phyloP scores from a whole-genome alignment of 2,888 invertebrate genomes.

The Caenorhabditis macrosperma region DNA sequence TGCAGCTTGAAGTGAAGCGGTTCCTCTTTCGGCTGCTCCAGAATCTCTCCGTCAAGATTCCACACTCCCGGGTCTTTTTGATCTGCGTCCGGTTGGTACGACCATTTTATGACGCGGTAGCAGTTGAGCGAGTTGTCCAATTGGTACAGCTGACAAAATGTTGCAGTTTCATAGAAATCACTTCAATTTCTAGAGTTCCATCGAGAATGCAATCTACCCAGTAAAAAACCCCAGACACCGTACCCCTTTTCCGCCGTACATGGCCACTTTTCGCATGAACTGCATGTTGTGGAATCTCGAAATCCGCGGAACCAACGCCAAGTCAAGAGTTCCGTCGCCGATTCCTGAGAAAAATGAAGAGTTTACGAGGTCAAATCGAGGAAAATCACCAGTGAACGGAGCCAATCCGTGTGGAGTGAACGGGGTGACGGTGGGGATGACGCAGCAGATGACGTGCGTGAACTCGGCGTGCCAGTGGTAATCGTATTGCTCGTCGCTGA shows the following conservation, averaged over 20 bases:
- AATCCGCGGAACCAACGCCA: constrained; percentile 75
- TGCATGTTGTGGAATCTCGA: constrained; percentile 76
- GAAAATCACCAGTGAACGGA: constrained; percentile 64
- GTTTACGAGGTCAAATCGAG: background rate
- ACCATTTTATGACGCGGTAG: constrained; percentile 77
- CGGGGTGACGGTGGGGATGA: constrained; percentile 77
- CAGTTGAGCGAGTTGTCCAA: constrained; percentile 70
- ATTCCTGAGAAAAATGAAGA: constrained; percentile 63
- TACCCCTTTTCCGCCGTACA: constrained; percentile 77
- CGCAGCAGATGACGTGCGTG: constrained; percentile 78
- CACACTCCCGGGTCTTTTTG: constrained; percentile 74
- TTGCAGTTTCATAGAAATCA: background rate
- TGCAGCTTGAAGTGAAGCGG: constrained; percentile 77
- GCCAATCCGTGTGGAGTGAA: constrained; percentile 78
- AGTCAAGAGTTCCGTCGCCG: constrained; percentile 78
- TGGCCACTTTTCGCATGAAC: constrained; percentile 78
- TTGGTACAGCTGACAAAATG: constrained; percentile 62
- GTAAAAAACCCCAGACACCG: no score
- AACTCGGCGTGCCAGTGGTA: constrained; percentile 73
- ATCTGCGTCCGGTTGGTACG: constrained; percentile 74
- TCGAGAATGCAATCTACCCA: no score
- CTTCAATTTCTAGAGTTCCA: no score
- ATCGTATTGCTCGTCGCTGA: constrained; percentile 59
- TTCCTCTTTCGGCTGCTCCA: constrained; percentile 76
- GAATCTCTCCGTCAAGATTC: constrained; percentile 79